Percentiles rank a stretch among this genome's conserved stretches.
Conservation (phyloP, 2,888 invertebrate species). For the Thyatira batis region DNA sequence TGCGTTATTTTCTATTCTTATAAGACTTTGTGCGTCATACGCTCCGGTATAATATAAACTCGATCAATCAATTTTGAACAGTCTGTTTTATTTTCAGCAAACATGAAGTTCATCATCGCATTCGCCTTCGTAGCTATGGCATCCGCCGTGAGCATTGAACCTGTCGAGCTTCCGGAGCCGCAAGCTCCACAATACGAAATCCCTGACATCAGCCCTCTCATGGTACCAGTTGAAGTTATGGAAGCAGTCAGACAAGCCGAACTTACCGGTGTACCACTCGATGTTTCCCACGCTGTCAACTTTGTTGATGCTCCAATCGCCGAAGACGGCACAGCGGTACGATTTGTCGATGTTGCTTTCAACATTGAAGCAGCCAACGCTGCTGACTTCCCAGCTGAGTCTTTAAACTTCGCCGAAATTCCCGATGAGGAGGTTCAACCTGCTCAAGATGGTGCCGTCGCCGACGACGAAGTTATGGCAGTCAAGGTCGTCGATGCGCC, state of each 20-base stretch:
- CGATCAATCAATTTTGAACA: background rate
- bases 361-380: background rate
- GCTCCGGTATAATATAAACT: no score
- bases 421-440: constrained; percentile 10
- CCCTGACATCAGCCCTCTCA: constrained; percentile 22
- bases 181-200: constrained; percentile 8
- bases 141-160: constrained; percentile 35
- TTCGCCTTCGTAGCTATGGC: constrained; percentile 55
- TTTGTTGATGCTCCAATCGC: constrained; percentile 16
- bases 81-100: constrained; percentile 13
- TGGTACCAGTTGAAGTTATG: constrained; percentile 28
- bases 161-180: constrained; percentile 14
- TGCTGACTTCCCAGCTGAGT: constrained; percentile 6
- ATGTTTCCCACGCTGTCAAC: constrained; percentile 8
- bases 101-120: constrained; percentile 60
- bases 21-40: no score
- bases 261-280: constrained; percentile 10
- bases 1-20: no score
- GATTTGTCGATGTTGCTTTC: constrained; percentile 7
- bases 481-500: constrained; percentile 19
- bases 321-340: constrained; percentile 7
- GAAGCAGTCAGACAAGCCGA: constrained; percentile 14
- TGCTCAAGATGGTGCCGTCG: constrained; percentile 3
- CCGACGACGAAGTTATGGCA: constrained; percentile 5
- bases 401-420: background rate